Conservation (phyloP, 2,797 vertebrate genomes). For the Pampus argenteus region DNA sequence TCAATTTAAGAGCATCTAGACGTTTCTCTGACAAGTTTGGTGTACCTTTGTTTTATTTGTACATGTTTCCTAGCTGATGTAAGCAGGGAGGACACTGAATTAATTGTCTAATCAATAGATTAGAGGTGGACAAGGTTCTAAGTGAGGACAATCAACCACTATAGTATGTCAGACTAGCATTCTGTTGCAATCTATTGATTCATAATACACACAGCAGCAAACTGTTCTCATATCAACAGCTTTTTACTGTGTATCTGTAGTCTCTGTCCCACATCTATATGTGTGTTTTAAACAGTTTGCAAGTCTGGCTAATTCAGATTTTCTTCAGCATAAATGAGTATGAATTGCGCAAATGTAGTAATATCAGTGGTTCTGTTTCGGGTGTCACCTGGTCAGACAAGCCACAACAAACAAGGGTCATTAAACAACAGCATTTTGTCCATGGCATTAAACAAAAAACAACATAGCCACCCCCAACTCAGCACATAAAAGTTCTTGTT, state of each 20-base stretch:
- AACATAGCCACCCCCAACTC: not conserved
- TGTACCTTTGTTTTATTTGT: not conserved
- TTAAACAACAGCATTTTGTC: constrained; percentile 8
- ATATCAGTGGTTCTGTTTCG: not conserved
- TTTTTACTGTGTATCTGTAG: constrained; percentile 9
- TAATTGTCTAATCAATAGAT: constrained; percentile 17
- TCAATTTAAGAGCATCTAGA: not conserved
- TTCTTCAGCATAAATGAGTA: not conserved
- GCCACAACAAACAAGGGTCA: not conserved
- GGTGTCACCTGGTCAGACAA: not conserved
- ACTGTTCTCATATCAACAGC: constrained; percentile 19
- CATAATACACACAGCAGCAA: constrained; percentile 1
- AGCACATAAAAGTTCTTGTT: not conserved
- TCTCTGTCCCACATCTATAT: not conserved
- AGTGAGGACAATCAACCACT: not conserved
- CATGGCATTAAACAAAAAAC: not conserved
- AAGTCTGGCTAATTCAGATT: constrained; percentile 3
- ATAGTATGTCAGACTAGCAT: constrained; percentile 3
- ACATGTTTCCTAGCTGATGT: not conserved
- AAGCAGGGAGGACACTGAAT: not conserved
- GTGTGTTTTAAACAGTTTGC: not conserved
- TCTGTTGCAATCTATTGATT: constrained; percentile 39
- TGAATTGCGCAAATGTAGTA: not conserved
- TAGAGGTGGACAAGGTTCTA: constrained; percentile 23
- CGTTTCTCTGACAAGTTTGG: not conserved